phyloP scores from a whole-genome alignment of 1,140 invertebrate species.

The Brachionus sp. region DNA sequence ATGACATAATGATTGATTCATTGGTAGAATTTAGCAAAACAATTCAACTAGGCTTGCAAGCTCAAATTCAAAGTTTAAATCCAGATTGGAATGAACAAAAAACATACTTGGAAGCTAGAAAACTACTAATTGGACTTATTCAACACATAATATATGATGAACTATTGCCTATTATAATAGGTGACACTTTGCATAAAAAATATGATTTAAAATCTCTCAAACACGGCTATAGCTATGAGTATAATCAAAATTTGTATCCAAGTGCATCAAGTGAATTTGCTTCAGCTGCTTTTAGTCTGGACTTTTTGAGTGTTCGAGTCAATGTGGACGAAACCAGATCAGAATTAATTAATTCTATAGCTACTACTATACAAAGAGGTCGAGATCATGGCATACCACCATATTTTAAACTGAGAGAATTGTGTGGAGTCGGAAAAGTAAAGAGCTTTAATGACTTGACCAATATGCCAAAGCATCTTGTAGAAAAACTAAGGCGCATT shows the following conservation, averaged over 20 bases:
- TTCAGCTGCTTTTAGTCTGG: background rate
- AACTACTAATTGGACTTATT: constrained; percentile 81
- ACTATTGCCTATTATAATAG: constrained; percentile 86
- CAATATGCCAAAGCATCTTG: constrained; percentile 51
- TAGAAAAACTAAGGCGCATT: background rate
- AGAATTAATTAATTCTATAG: constrained; percentile 69
- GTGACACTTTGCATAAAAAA: constrained; percentile 53
- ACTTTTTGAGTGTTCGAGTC: background rate
- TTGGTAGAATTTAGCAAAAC: constrained; percentile 48
- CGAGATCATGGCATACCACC: constrained; percentile 88
- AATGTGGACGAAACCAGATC: background rate
- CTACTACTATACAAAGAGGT: constrained; percentile 90
- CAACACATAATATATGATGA: constrained; percentile 92
- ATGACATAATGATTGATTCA: background rate
- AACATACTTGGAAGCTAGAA: constrained; percentile 69
- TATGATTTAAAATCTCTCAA: background rate
- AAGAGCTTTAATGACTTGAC: constrained; percentile 58
- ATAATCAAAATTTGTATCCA: background rate
- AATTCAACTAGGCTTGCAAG: constrained; percentile 46
- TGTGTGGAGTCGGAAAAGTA: constrained; percentile 67
- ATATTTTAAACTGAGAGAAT: constrained; percentile 80
- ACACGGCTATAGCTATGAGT: background rate
- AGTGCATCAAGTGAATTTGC: background rate
- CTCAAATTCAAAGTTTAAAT: constrained; percentile 18
- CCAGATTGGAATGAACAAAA: constrained; percentile 48